phyloP scores from a whole-genome alignment of 1,140 invertebrate genomes.

The Halictus rubicundus region DNA sequence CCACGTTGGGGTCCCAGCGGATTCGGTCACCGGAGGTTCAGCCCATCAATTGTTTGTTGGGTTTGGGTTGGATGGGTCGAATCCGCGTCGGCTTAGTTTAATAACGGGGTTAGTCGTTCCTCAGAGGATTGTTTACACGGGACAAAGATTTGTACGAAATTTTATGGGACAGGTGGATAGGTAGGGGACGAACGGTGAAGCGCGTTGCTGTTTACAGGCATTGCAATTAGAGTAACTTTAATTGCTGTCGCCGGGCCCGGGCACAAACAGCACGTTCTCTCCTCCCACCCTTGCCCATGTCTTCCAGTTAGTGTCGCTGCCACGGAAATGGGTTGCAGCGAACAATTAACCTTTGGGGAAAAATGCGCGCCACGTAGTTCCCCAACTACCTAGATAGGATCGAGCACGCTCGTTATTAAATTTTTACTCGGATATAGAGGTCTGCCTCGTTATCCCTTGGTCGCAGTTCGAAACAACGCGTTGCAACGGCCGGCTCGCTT shows the following conservation, averaged over 20 bases:
- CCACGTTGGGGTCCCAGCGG: no score
- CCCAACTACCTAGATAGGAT: background rate
- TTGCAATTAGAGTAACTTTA: slow-evolving; percentile 45
- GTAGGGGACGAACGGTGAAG: background rate
- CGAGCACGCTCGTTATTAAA: slow-evolving; percentile 21
- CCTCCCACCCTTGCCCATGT: background rate
- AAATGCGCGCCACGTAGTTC: slow-evolving; percentile 3
- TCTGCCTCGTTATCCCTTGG: background rate
- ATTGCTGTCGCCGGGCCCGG: slow-evolving; percentile 20
- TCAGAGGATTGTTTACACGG: background rate
- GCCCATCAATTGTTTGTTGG: no score
- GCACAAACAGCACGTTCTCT: background rate
- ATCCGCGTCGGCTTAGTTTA: background rate
- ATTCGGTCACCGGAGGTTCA: no score
- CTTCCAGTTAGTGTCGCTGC: background rate
- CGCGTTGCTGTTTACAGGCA: slow-evolving; percentile 26
- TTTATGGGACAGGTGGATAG: background rate
- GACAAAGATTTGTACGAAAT: slow-evolving; percentile 7
- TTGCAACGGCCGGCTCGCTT: no score
- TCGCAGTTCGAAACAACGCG: background rate
- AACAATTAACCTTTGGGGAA: slow-evolving; percentile 29
- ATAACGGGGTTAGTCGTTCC: background rate
- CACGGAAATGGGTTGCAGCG: background rate
- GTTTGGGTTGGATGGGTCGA: background rate
- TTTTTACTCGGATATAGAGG: background rate